Percentiles rank a stretch among this genome's conserved stretches.
Evolutionary conservation across 2,888 invertebrate species (phyloP).

Genomic region (Philhelius pedissequus): DNA sequence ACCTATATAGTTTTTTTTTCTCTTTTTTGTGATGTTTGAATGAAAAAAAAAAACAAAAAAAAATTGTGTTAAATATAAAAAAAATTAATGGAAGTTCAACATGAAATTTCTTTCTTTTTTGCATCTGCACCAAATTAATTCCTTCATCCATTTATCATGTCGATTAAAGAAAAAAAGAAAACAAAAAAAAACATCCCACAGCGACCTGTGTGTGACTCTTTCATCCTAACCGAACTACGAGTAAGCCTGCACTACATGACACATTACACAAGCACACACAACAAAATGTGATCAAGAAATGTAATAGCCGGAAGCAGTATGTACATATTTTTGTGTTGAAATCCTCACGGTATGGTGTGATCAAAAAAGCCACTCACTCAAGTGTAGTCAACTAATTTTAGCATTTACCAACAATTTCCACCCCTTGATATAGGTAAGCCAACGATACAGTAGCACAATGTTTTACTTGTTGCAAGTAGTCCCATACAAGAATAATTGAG

Average conservation of each 20-base stretch:
- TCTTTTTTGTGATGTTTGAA: conserved; percentile 1
- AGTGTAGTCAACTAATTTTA: conserved; percentile 59
- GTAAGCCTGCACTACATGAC: conserved; percentile 62
- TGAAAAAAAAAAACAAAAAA: conserved; percentile 31
- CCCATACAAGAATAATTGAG: conserved; percentile 59
- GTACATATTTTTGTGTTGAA: not conserved
- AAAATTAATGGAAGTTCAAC: conserved; percentile 3
- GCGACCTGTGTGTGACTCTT: conserved; percentile 32
- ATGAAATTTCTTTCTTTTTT: not conserved
- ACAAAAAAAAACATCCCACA: conserved; percentile 14
- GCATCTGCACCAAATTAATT: not conserved
- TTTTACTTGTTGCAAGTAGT: conserved; percentile 54
- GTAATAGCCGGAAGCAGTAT: conserved; percentile 62
- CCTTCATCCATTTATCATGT: not conserved
- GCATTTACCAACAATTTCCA: conserved; percentile 44
- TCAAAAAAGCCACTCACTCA: conserved; percentile 49
- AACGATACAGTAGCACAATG: conserved; percentile 46
- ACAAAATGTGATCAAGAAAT: conserved; percentile 40
- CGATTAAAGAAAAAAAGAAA: not conserved
- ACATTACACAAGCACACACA: not conserved
- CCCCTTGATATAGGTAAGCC: conserved; percentile 58
- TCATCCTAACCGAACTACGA: not conserved
- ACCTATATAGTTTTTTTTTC: no score
- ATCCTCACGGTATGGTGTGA: not conserved
- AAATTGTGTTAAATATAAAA: conserved; percentile 11